Conservation (phyloP, 2,888 invertebrate genomes). For the Apodemia zela region DNA sequence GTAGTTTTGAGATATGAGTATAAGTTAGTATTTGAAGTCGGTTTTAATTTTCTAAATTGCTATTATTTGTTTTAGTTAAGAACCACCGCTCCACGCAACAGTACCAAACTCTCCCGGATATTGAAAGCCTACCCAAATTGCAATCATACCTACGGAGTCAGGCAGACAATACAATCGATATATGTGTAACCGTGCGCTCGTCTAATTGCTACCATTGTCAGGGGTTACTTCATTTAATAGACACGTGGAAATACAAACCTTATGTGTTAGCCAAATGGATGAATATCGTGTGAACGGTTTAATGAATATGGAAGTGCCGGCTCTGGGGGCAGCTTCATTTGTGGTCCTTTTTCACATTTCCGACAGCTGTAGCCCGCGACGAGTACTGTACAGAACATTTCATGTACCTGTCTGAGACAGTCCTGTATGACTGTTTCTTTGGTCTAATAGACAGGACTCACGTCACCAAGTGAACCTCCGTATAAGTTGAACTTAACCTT, state of each 20-base stretch:
- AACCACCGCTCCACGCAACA: not conserved
- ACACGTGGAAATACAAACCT: slow-evolving; percentile 9
- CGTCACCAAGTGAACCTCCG: too few relatives aligned
- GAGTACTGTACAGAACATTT: not conserved
- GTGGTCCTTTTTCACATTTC: not conserved
- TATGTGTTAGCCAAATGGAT: not conserved
- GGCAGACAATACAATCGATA: slow-evolving; percentile 48
- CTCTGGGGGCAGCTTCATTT: slow-evolving; percentile 1
- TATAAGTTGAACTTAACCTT: too few relatives aligned
- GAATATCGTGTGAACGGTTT: slow-evolving; percentile 6
- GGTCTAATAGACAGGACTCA: too few relatives aligned
- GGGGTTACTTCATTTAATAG: slow-evolving; percentile 19
- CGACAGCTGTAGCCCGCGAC: not conserved
- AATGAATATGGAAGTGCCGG: not conserved
- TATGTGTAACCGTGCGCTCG: slow-evolving; percentile 27
- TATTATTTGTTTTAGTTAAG: too few relatives aligned
- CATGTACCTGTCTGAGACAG: too few relatives aligned
- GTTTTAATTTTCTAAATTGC: too few relatives aligned
- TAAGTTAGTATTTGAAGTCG: too few relatives aligned
- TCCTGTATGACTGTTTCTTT: too few relatives aligned
- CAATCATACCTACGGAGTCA: slow-evolving; percentile 30
- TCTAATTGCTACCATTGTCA: slow-evolving; percentile 32
- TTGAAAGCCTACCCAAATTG: slow-evolving; percentile 28
- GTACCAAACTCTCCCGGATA: not conserved
- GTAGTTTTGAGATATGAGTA: too few relatives aligned